phyloP scores from a whole-genome alignment of 2,113 vertebrate species.

The Campylorhamphus procurvoides region DNA sequence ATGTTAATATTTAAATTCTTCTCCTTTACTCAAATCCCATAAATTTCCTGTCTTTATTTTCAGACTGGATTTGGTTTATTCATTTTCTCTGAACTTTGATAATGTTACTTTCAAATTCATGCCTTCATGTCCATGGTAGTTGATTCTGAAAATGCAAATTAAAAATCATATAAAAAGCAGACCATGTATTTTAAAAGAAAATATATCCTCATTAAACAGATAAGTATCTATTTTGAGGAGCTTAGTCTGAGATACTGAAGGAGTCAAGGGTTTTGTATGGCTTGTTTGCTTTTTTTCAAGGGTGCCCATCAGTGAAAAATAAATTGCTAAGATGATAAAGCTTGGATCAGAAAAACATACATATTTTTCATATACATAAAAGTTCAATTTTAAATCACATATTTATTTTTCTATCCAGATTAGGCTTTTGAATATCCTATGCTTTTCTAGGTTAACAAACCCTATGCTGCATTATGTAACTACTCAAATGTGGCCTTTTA shows the following conservation, averaged over 20 bases:
- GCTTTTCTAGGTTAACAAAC: neutral
- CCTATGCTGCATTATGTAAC: neutral
- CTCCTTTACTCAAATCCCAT: neutral
- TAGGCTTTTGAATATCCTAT: neutral
- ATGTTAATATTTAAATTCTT: neutral
- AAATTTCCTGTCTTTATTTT: neutral
- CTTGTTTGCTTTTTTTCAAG: neutral
- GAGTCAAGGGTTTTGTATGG: neutral
- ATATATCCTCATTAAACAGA: neutral
- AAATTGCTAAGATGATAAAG: neutral
- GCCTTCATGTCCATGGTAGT: neutral
- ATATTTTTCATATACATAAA: neutral
- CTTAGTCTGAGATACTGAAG: neutral
- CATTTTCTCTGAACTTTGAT: neutral
- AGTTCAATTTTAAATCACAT: neutral
- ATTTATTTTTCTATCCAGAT: slow-evolving; percentile 6
- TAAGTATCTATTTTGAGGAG: neutral
- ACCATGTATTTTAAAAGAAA: neutral
- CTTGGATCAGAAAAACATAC: neutral
- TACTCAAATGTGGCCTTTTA: neutral
- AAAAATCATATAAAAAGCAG: neutral
- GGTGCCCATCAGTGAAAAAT: neutral
- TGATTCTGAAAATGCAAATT: neutral
- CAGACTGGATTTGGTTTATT: neutral
- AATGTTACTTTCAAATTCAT: neutral